These are phyloP conservation scores for Drosophila arizonae DNA, from an alignment of 1,140 invertebrate genomes.

Conservation along the genomic window DNA sequence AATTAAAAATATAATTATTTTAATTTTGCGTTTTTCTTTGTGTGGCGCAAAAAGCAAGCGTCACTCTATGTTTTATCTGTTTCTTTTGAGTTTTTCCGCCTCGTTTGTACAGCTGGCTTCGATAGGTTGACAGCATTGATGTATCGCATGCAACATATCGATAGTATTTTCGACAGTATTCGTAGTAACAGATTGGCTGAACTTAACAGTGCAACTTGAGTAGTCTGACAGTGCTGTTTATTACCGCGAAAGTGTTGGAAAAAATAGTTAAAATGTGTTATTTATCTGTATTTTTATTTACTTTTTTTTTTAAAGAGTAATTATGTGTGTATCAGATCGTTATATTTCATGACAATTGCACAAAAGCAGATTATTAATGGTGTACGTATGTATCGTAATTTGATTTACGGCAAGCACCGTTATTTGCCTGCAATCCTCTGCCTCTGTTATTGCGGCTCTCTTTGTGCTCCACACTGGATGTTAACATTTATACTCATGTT, in stretches of 20 bases:
- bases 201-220: background rate
- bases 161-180: background rate
- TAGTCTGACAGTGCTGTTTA: background rate
- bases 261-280: background rate
- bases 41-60: conserved; percentile 15
- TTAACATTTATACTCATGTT: too few species aligned
- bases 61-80: conserved; percentile 20
- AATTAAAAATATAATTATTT: conserved; percentile 1
- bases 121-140: conserved; percentile 7
- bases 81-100: conserved; percentile 66
- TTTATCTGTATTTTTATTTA: background rate
- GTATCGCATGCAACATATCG: background rate
- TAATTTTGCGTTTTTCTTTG: conserved; percentile 2
- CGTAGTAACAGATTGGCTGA: too few species aligned
- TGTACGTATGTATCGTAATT: too few species aligned
- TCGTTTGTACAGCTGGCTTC: conserved; percentile 47
- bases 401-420: background rate
- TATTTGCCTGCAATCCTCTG: background rate
- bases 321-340: background rate
- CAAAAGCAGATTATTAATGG: too few species aligned
- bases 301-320: background rate
- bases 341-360: too few species aligned
- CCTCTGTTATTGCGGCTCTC: background rate
- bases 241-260: background rate
- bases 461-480: background rate